These are phyloP conservation scores for Acleris cristana DNA, from an alignment of 2,888 invertebrate genomes.

Conservation along the genomic window DNA sequence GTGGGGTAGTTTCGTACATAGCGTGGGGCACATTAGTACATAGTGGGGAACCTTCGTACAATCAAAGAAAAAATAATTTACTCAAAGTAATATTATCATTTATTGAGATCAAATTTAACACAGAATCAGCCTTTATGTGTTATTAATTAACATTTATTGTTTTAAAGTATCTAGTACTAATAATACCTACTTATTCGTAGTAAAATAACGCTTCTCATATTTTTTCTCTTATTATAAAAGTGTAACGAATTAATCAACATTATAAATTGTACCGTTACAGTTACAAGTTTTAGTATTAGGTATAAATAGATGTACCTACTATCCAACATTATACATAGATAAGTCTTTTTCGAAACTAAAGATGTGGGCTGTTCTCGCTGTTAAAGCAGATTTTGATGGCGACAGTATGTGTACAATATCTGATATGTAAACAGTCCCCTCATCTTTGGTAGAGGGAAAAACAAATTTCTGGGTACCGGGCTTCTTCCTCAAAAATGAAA, in stretches of 20 bases:
- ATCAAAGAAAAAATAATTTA: background rate
- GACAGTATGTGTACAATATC: slow-evolving; percentile 1
- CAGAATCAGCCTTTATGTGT: too few species aligned
- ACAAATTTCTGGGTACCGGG: slow-evolving; percentile 15
- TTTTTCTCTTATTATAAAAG: too few species aligned
- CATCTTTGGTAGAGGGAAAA: slow-evolving; percentile 5
- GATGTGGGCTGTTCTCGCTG: slow-evolving; percentile 6
- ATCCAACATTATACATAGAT: slow-evolving; percentile 12
- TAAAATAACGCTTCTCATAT: too few species aligned
- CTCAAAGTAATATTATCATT: background rate
- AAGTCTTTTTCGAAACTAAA: slow-evolving; percentile 9
- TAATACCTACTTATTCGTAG: too few species aligned
- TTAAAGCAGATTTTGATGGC: slow-evolving; percentile 14
- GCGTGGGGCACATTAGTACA: slow-evolving; percentile 26
- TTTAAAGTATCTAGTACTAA: too few species aligned
- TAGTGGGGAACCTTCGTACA: slow-evolving; percentile 24
- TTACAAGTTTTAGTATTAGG: too few species aligned
- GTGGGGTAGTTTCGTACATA: slow-evolving; percentile 32
- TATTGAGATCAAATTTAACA: background rate
- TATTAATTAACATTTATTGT: too few species aligned
- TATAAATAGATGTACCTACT: background rate
- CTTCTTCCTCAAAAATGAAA: slow-evolving; percentile 17
- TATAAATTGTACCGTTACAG: too few species aligned
- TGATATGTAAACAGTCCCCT: slow-evolving; percentile 18
- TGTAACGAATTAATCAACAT: too few species aligned